Base-by-base conservation (phyloP, 2,113 vertebrate species). In the Crotalus horridus region DNA sequence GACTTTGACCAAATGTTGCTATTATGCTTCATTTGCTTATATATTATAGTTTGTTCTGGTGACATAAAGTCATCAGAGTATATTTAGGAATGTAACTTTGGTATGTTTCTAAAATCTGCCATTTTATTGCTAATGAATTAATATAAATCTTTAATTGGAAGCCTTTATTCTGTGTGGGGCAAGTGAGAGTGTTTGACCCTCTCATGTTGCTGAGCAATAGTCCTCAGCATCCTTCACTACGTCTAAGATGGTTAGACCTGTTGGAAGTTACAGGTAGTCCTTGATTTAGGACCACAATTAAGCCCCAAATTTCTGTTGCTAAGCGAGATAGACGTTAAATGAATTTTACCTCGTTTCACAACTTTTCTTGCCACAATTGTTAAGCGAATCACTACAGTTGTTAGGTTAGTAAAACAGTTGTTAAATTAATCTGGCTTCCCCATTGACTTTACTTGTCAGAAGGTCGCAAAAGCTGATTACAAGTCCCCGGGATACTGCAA, bases 61-160 rank as follows among this genome's bases (percentile, higher is more conserved):
- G 85, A 69, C n/a, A 26, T 20, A 20, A 29, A 92, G n/a, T 86
- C 93, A 87, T 93, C 90, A 90, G 11, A 29, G 33, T 33, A 92
- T 51, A 23, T 21, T 91, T 58, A 58, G 33, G 55, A 90, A n/a
- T 53, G 26, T 13, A 21, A 24, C 33, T n/a, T 54, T 33, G 48
- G 10, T 81, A 39, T 33, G 53, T 2, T 55, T 21, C 24, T 81
- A 21, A 53, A 90, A 91, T 53, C 5, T 85, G 89, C 4, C 23
- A 39, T 55, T 90, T 74, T 10, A 74, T 53, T 53, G 61, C 61
- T 64, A 74, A 33, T 29, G 7, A 29, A 89, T 74, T 43, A 69
- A 43, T 90, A 90, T 64, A 69, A 90, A 12, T 0, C 5, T 54
- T 90, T 90, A 90, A 69, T 90, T 0, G 0, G 53, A 59, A 69